Percentiles rank a stretch among this genome's conserved stretches.
phyloP scores from a whole-genome alignment of 2,888 invertebrate genomes.

The Trissoscelio sp. region DNA sequence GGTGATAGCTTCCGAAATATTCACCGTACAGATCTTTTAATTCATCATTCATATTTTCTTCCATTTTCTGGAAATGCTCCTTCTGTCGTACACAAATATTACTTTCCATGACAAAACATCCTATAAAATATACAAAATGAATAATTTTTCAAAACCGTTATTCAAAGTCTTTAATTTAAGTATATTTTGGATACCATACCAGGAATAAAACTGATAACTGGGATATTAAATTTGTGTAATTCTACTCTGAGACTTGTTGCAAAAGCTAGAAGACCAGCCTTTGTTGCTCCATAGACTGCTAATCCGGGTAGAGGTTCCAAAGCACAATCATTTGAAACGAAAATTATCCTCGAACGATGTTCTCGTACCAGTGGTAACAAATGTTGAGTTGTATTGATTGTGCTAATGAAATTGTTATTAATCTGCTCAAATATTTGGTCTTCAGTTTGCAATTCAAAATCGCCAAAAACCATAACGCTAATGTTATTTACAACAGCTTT shows the following conservation, averaged over 20 bases:
- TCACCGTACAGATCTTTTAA: conserved; percentile 87
- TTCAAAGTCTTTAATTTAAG: too few species aligned
- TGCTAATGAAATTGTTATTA: too few species aligned
- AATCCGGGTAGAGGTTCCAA: conserved; percentile 89
- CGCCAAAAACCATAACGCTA: too few species aligned
- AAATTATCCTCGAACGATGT: conserved; percentile 87
- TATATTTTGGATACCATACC: too few species aligned
- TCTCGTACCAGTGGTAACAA: conserved; percentile 89
- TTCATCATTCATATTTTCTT: conserved; percentile 86
- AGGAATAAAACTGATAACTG: conserved; percentile 90
- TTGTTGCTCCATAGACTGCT: conserved; percentile 91
- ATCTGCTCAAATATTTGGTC: too few species aligned
- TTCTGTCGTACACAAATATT: conserved; percentile 88
- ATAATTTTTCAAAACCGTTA: not conserved
- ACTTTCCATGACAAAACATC: conserved; percentile 89
- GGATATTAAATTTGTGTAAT: conserved; percentile 87
- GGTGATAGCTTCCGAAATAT: conserved; percentile 87
- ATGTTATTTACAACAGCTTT: too few species aligned
- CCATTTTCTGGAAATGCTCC: conserved; percentile 87
- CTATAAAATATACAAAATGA: conserved; percentile 78
- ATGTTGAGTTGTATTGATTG: too few species aligned
- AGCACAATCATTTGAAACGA: conserved; percentile 93
- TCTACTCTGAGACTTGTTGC: too few species aligned
- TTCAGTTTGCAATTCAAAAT: too few species aligned
- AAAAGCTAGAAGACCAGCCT: conserved; percentile 87